Evolutionary conservation across 2,888 invertebrate genomes (phyloP), one percentile per base, ranked within the genome.

Genomic region (Cerastoderma edule): DNA sequence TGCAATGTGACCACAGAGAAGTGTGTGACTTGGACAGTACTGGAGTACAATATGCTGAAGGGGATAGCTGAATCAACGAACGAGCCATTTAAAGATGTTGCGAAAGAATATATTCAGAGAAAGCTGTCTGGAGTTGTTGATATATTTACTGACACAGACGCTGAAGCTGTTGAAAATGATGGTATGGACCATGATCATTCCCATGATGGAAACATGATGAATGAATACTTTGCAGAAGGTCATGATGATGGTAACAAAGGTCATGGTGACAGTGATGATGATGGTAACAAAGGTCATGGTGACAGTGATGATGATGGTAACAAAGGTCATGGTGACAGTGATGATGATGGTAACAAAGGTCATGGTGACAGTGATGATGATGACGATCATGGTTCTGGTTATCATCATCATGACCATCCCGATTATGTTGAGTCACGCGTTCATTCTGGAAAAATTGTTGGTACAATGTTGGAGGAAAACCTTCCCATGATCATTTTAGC

Each of bases 11-110:
- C 75, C 6, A 75, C 74, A 16, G 71, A 71, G 35, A 78, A 75
- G 54, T 89, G 88, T 67, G 65, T 83, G 6, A 83, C 87, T 16
- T 80, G 78, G 78, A 80, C 77, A 24, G 65, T 69, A 27, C 28
- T 56, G 13, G 83, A 80, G 53, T 75, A 73, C 46, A 27, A 54
- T 30, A 56, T 67, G 0, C 78, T 81, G 10, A 78, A 80, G 67
- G 28, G 33, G 2, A 35, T 5, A 1, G 60, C 72, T n/a, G n/a
- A 28, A 1, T 33, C 63, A 22, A 30, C 66, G 33, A 35, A 66
- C 27, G 70, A 39, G 13, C 6, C 76, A 6, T 66, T 80, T 35
- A 35, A 19, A 10, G 63, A 67, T 53, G 71, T 67, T 22, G 71
- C 65, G 13, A 48, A 44, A 13, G 24, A 28, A 19, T 72, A 57